These are phyloP conservation scores for Cryptocheilus praepositus DNA, from an alignment of 2,888 invertebrate genomes.

Conservation along the genomic window DNA sequence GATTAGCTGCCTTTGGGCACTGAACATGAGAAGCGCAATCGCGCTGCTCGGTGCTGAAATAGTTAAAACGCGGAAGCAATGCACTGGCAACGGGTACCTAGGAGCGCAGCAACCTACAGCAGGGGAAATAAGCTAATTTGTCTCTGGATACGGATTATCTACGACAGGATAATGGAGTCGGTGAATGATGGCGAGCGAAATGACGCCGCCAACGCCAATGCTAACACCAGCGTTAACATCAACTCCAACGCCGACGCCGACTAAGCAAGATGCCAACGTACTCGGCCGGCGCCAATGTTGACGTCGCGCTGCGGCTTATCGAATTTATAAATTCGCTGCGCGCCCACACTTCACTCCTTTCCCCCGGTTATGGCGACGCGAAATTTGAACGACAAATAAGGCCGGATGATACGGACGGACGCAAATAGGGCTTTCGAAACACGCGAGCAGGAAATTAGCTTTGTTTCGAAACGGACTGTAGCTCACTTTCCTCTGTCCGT, in stretches of 20 bases:
- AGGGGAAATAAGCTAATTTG: neutral
- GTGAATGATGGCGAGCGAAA: conserved; percentile 7
- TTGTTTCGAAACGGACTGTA: conserved; percentile 12
- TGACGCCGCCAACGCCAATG: too few species aligned
- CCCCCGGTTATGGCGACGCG: conserved; percentile 5
- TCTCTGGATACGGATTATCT: neutral
- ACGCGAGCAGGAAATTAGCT: conserved; percentile 30
- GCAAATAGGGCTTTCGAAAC: conserved; percentile 12
- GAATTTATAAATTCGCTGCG: conserved; percentile 23
- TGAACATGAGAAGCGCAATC: too few species aligned
- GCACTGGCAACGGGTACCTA: neutral
- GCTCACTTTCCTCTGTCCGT: neutral
- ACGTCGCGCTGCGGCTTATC: neutral
- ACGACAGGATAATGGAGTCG: conserved; percentile 6
- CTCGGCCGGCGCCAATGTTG: too few species aligned
- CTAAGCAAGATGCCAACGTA: too few species aligned
- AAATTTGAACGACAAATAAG: conserved; percentile 15
- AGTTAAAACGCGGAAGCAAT: too few species aligned
- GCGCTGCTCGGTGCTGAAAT: too few species aligned
- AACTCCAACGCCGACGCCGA: too few species aligned
- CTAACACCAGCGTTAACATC: too few species aligned
- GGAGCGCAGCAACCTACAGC: neutral
- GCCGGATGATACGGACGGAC: neutral
- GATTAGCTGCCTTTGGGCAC: too few species aligned
- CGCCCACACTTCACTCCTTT: conserved; percentile 1